Base-by-base conservation (phyloP, 2,888 invertebrate genomes). In the Apotomis capreana region DNA sequence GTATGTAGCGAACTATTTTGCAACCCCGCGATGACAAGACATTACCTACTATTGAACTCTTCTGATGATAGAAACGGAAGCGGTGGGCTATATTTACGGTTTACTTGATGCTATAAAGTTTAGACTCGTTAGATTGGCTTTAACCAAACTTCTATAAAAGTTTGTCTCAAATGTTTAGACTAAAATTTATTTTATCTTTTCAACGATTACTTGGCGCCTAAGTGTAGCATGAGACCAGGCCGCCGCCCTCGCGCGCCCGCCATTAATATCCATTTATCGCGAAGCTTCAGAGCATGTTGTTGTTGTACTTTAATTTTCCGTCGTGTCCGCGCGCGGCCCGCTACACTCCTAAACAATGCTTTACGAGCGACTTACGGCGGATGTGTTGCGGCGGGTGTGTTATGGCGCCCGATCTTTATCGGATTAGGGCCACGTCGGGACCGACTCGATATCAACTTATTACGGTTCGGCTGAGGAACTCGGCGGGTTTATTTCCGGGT, bases 241-340 rank as follows among this genome's bases (percentile, higher is more conserved):
- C 10, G 15, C 9, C 54, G 52, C 55, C 15, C 26, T 26, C 55
- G n/a, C 44, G 52, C 37, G 4, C 49, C 44, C 61, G 55, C 26
- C 71, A 57, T 71, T 61, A 71, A 67, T 71, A 61, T 67, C 71
- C 57, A 70, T 70, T 70, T 57, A 59, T n/a, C 60, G 57, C 51
- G 51, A 40, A 6, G 5, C 15, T n/a, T 10, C 10, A 51, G 58
- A 52, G 36, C 15, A 60, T 59, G 52, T 58, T 58, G 52, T 52
- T 59, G 52, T 58, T 58, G 52, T 52, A 36, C 49, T 69, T 49
- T 57, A 40, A 57, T 57, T 51, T 57, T 57, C 36, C 49, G 67
- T 51, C 67, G 51, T 49, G 37, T 58, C n/a, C 60, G 44, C 46
- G 44, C 44, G 44, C 59, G 15, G 5, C 68, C 12, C 52, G 57